phyloP scores from a whole-genome alignment of 2,113 vertebrate species.

The Pseudolaguvia tuberculata region DNA sequence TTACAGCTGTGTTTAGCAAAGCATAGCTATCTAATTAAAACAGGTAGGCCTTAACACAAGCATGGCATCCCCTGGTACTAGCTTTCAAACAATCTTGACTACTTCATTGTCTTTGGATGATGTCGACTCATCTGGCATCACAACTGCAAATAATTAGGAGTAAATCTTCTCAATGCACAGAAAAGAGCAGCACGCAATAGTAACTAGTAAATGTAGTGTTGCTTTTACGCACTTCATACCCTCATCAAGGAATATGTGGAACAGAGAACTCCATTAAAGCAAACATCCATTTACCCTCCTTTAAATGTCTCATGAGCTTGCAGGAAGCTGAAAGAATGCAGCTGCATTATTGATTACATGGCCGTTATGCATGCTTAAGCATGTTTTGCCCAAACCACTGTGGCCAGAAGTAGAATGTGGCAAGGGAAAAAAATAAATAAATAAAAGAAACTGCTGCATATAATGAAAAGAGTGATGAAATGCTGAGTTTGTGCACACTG shows the following conservation, averaged over 20 bases:
- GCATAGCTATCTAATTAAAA: constrained; percentile 53
- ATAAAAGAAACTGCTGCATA: constrained; percentile 18
- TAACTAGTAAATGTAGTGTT: constrained; percentile 18
- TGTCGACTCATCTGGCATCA: constrained; percentile 22
- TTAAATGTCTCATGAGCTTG: constrained; percentile 30
- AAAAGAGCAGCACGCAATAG: not conserved
- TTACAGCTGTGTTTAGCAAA: constrained; percentile 49
- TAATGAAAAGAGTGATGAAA: constrained; percentile 44
- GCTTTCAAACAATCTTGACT: constrained; percentile 47
- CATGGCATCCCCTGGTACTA: constrained; percentile 32
- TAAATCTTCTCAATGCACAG: constrained; percentile 14
- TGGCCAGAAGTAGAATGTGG: constrained; percentile 11
- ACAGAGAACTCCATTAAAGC: constrained; percentile 36
- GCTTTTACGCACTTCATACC: not conserved
- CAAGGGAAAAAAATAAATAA: constrained; percentile 15
- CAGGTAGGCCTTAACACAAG: constrained; percentile 44
- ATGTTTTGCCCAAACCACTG: constrained; percentile 45
- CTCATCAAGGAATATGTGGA: constrained; percentile 13
- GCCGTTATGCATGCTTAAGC: constrained; percentile 51
- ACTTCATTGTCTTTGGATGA: constrained; percentile 27
- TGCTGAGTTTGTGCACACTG: constrained; percentile 44
- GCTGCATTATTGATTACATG: constrained; percentile 48
- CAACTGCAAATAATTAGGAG: constrained; percentile 11
- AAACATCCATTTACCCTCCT: constrained; percentile 43
- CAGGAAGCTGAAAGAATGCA: constrained; percentile 41